These are phyloP conservation scores for Hoplodrina ambigua DNA, from an alignment of 2,888 invertebrate species.

Conservation along the genomic window DNA sequence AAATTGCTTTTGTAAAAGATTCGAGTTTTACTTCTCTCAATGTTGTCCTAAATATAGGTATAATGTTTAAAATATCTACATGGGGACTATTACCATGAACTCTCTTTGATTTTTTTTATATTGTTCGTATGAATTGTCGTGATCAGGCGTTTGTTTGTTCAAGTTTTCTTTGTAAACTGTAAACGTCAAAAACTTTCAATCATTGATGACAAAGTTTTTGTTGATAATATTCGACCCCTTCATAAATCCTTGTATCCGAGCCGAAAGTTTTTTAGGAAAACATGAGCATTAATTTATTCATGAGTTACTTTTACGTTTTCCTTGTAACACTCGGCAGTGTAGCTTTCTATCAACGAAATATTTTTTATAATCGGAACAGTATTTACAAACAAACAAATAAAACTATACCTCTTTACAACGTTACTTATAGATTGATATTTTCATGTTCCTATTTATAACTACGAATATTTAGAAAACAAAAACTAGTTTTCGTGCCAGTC, in stretches of 20 bases:
- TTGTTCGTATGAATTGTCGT: constrained; percentile 4
- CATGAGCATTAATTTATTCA: constrained; percentile 27
- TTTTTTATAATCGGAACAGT: neutral
- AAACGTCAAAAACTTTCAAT: constrained; percentile 30
- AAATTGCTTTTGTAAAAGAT: neutral
- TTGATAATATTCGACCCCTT: constrained; percentile 10
- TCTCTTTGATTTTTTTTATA: neutral
- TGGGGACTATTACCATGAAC: neutral
- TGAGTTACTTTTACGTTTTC: neutral
- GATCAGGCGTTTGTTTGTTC: constrained; percentile 5
- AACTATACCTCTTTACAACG: too few species aligned
- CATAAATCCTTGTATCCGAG: constrained; percentile 25
- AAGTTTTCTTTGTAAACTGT: constrained; percentile 21
- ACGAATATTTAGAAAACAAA: neutral
- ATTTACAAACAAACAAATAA: too few species aligned
- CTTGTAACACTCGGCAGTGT: neutral
- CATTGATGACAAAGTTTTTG: constrained; percentile 42
- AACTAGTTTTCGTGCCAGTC: neutral
- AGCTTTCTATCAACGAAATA: neutral
- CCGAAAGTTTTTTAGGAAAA: constrained; percentile 38
- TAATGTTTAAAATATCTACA: too few species aligned
- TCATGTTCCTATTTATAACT: too few species aligned
- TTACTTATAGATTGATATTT: too few species aligned
- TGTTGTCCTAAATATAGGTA: too few species aligned
- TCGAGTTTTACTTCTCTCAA: too few species aligned